Percentiles rank a stretch among this genome's conserved stretches.
Conservation (phyloP, 2,888 invertebrate species). For the Celastrina argiolus region DNA sequence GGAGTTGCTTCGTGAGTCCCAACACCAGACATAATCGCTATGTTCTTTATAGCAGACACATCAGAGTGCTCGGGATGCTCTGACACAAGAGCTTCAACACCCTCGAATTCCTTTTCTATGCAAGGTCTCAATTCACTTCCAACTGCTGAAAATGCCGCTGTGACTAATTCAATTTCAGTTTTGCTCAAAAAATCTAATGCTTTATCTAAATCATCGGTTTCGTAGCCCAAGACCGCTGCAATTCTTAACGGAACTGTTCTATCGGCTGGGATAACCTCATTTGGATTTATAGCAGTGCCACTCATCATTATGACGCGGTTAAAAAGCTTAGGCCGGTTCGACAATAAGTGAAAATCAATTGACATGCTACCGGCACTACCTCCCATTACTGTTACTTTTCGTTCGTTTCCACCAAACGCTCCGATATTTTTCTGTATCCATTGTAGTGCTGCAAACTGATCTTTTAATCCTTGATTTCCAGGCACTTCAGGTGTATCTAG, state of each 20-base stretch:
- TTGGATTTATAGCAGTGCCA: slow-evolving; percentile 33
- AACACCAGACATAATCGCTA: slow-evolving; percentile 15
- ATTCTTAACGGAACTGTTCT: slow-evolving; percentile 40
- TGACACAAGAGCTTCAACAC: background rate
- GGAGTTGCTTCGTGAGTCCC: slow-evolving; percentile 11
- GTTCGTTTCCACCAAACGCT: slow-evolving; percentile 38
- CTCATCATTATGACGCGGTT: slow-evolving; percentile 27
- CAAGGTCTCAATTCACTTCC: slow-evolving; percentile 3
- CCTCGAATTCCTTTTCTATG: slow-evolving; percentile 11
- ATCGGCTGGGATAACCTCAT: slow-evolving; percentile 34
- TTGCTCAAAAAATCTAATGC: slow-evolving; percentile 40
- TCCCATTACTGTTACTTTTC: slow-evolving; percentile 25
- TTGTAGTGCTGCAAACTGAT: slow-evolving; percentile 44
- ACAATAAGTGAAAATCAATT: slow-evolving; percentile 18
- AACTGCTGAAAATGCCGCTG: background rate
- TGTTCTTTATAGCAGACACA: background rate
- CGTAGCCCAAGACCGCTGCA: slow-evolving; percentile 39
- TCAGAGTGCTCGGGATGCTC: slow-evolving; percentile 17
- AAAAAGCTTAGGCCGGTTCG: slow-evolving; percentile 1
- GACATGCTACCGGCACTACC: slow-evolving; percentile 22
- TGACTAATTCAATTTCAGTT: slow-evolving; percentile 17
- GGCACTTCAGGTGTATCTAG: slow-evolving; percentile 41
- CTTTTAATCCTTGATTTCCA: slow-evolving; percentile 54
- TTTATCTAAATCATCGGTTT: slow-evolving; percentile 31
- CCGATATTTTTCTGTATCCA: slow-evolving; percentile 43